Percentiles rank a stretch among this genome's conserved stretches.
phyloP scores from a whole-genome alignment of 2,888 invertebrate genomes.

The Branchipolynoe longqiensis region DNA sequence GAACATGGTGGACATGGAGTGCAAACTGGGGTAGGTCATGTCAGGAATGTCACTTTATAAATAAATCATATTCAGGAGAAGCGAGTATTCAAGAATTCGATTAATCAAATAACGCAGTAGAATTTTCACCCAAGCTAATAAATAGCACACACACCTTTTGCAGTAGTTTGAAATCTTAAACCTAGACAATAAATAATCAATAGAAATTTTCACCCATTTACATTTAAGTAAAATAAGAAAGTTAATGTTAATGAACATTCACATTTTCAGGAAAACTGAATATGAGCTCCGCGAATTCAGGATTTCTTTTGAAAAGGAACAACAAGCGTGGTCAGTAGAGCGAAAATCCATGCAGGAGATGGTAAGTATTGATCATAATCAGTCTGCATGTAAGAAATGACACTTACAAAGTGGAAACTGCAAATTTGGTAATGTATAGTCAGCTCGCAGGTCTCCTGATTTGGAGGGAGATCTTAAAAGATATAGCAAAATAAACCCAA shows the following conservation, averaged over 20 bases:
- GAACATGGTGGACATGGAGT: slow-evolving; percentile 74
- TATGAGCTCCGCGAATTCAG: slow-evolving; percentile 74
- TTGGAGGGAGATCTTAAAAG: no score
- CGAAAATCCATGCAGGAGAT: slow-evolving; percentile 47
- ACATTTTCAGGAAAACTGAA: slow-evolving; percentile 71
- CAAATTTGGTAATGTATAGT: no score
- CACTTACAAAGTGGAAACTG: no score
- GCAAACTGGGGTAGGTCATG: slow-evolving; percentile 74
- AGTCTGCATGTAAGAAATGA: no score
- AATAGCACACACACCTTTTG: no score
- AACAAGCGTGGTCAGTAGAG: not conserved
- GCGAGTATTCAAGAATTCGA: no score
- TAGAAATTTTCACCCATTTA: not conserved
- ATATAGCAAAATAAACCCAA: no score
- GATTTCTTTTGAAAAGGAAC: slow-evolving; percentile 42
- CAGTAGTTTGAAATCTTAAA: no score
- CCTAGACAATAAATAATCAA: not conserved
- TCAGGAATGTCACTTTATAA: slow-evolving; percentile 65
- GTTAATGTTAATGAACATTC: not conserved
- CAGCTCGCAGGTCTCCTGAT: no score
- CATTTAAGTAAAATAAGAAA: not conserved
- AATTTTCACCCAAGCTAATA: no score
- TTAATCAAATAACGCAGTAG: no score
- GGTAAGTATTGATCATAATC: slow-evolving; percentile 26
- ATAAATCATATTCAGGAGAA: not conserved